These are phyloP conservation scores for Ancistrus triradiatus DNA, from an alignment of 2,113 vertebrate species.

Conservation along the genomic window DNA sequence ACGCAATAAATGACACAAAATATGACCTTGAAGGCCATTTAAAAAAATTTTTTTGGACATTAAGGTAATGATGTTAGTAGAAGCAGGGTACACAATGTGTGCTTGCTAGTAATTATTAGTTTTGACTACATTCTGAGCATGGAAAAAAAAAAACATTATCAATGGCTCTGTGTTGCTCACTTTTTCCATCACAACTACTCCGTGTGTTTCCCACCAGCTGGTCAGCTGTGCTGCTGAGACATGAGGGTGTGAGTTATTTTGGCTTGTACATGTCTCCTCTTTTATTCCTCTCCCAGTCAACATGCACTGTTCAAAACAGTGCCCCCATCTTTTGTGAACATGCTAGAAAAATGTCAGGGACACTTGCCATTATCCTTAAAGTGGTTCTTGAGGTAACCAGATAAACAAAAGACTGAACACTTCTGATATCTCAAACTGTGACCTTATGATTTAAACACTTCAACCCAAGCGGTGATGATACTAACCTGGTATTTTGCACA, in stretches of 20 bases:
- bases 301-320: constrained; percentile 39
- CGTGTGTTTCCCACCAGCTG: constrained; percentile 33
- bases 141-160: constrained; percentile 9
- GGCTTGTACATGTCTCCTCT: constrained; percentile 33
- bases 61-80: no score
- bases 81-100: no score
- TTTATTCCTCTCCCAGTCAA: constrained; percentile 39
- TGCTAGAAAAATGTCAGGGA: constrained; percentile 34
- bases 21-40: no score
- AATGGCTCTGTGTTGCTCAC: constrained; percentile 12
- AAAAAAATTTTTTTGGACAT: no score
- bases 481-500: not conserved
- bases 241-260: constrained; percentile 57
- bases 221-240: constrained; percentile 37
- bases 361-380: constrained; percentile 35
- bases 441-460: not conserved
- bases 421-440: constrained; percentile 7
- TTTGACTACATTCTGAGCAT: no score
- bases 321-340: constrained; percentile 38
- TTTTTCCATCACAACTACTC: constrained; percentile 19
- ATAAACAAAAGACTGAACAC: constrained; percentile 32
- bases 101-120: no score
- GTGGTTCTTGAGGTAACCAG: constrained; percentile 26
- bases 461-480: not conserved
- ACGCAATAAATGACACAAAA: no score